A percentile compares a stretch with the other conserved stretches of the same genome.
Evolutionary conservation across 2,113 vertebrate species (phyloP).

Genomic region (Anolis carolinensis): DNA sequence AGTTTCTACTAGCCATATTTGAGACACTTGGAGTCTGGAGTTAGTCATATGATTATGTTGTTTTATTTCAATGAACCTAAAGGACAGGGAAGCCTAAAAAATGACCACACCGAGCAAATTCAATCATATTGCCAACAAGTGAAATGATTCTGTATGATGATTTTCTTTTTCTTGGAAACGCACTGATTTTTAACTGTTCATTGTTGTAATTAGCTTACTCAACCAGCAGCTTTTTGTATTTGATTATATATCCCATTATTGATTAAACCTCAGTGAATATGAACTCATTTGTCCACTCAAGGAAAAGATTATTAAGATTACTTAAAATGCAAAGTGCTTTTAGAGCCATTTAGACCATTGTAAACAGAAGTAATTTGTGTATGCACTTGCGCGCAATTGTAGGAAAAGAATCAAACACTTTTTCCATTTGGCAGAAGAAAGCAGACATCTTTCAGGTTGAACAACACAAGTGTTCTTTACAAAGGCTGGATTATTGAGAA

Average conservation of each 20-base stretch:
- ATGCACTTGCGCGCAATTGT: not conserved
- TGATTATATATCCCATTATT: conserved; percentile 69
- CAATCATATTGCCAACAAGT: not conserved
- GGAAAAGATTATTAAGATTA: conserved; percentile 65
- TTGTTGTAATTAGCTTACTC: conserved; percentile 58
- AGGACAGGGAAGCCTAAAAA: not conserved
- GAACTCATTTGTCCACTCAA: conserved; percentile 54
- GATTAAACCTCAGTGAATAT: conserved; percentile 63
- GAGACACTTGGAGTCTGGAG: not conserved
- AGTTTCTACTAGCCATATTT: not conserved
- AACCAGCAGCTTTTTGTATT: conserved; percentile 67
- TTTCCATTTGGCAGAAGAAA: not conserved
- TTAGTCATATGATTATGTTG: not conserved
- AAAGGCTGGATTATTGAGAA: not conserved
- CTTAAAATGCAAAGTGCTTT: conserved; percentile 38
- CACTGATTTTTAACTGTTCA: conserved; percentile 52
- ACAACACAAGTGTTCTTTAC: not conserved
- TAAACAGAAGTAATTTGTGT: not conserved
- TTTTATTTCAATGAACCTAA: not conserved
- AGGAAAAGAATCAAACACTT: not conserved
- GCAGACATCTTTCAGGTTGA: not conserved
- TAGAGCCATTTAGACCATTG: not conserved
- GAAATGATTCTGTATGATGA: not conserved
- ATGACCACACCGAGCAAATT: not conserved
- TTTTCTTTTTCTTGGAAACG: not conserved